Conservation (phyloP, 2,113 vertebrate genomes). For the Corythaixoides concolor region DNA sequence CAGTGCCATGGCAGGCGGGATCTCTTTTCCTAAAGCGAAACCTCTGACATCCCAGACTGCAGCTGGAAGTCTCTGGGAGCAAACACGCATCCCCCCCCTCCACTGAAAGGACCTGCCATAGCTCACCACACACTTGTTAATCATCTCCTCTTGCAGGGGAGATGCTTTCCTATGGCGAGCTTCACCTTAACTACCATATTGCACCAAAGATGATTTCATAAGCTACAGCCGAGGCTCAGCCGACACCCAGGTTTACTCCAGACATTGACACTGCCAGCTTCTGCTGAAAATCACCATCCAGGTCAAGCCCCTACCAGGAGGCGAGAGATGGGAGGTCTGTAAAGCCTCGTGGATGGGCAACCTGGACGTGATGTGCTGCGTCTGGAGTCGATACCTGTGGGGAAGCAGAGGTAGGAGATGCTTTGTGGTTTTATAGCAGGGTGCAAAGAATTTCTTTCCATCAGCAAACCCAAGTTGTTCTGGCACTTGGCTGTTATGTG, state of each 20-base stretch:
- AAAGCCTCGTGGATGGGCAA: not conserved
- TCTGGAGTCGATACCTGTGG: not conserved
- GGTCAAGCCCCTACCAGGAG: not conserved
- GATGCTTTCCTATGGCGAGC: not conserved
- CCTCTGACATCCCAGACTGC: not conserved
- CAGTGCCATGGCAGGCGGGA: not conserved
- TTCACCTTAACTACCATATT: not conserved
- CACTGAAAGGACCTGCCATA: not conserved
- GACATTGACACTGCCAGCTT: not conserved
- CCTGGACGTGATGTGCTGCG: rapidly evolving
- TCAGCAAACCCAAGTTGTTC: not conserved
- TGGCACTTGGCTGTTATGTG: not conserved
- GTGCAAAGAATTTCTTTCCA: not conserved
- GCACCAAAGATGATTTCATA: not conserved
- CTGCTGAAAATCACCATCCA: not conserved
- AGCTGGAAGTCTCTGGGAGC: not conserved
- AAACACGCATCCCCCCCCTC: not conserved
- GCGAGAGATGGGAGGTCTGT: not conserved
- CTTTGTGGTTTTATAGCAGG: not conserved
- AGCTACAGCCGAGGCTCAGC: not conserved
- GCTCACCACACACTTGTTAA: not conserved
- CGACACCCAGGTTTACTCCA: not conserved
- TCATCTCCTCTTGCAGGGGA: not conserved
- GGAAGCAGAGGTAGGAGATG: not conserved
- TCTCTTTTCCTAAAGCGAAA: not conserved